Percentiles rank a stretch among this genome's conserved stretches.
phyloP scores from a whole-genome alignment of 2,888 invertebrate genomes.

The Cryptocephalus primarius region DNA sequence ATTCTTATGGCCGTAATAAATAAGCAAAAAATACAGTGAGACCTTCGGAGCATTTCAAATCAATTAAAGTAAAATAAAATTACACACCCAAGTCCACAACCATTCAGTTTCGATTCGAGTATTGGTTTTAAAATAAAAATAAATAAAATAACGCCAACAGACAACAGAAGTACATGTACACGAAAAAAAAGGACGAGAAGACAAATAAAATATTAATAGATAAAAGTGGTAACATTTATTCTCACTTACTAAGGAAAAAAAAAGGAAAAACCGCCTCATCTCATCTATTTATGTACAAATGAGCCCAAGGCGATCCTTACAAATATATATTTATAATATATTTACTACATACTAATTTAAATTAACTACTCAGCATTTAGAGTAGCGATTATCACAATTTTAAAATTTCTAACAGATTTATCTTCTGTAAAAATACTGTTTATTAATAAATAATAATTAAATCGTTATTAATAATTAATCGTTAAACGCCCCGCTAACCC shows the following conservation, averaged over 20 bases:
- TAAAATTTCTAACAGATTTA: conserved; percentile 22
- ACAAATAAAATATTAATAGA: conserved; percentile 19
- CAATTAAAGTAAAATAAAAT: conserved; percentile 14
- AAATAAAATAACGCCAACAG: conserved; percentile 8
- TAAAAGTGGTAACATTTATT: conserved; percentile 34
- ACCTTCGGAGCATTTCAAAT: neutral
- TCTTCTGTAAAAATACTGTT: neutral
- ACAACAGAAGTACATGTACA: conserved; percentile 6
- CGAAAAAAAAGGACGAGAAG: conserved; percentile 7
- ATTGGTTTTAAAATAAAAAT: too few relatives aligned
- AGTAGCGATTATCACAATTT: conserved; percentile 29
- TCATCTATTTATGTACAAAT: neutral
- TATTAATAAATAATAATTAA: neutral
- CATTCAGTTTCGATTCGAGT: too few relatives aligned
- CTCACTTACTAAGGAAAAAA: conserved; percentile 26
- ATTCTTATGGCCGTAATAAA: too few relatives aligned
- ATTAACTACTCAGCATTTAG: conserved; percentile 18
- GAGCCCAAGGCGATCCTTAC: conserved; percentile 10
- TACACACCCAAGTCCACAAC: conserved; percentile 3
- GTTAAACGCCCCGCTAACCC: too few relatives aligned
- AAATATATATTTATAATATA: conserved; percentile 6
- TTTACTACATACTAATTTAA: conserved; percentile 23
- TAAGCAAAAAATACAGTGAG: neutral
- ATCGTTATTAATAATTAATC: too few relatives aligned
- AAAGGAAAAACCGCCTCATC: conserved; percentile 2